These are phyloP conservation scores for Sebastes ruberrimus DNA, from an alignment of 2,797 vertebrate species.

Conservation along the genomic window DNA sequence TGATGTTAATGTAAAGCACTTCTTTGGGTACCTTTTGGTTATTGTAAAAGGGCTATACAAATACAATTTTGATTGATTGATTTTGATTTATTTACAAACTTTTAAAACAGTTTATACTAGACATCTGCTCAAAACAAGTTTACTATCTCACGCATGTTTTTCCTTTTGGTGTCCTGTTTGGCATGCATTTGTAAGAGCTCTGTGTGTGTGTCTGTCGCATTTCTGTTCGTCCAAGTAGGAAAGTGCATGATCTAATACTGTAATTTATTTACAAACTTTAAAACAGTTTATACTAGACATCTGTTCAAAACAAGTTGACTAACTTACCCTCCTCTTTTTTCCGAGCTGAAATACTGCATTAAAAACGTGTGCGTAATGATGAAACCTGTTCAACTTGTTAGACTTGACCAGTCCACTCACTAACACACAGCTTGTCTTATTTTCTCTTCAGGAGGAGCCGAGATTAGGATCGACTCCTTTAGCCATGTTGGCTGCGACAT, in stretches of 20 bases:
- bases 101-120: not conserved
- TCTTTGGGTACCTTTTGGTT: no score
- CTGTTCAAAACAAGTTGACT: not conserved
- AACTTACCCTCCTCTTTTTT: not conserved
- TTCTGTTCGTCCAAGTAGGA: conserved; percentile 88
- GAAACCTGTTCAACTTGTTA: conserved; percentile 41
- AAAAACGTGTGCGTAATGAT: not conserved
- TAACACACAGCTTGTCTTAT: conserved; percentile 50
- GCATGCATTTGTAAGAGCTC: conserved; percentile 48
- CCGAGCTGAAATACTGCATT: not conserved
- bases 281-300: not conserved
- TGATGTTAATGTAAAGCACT: no score
- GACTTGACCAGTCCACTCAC: conserved; percentile 32
- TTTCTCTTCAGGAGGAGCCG: conserved; percentile 92
- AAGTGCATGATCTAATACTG: conserved; percentile 26
- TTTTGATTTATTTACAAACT: not conserved
- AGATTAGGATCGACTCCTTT: conserved; percentile 98
- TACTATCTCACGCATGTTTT: conserved; percentile 59
- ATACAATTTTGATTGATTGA: no score
- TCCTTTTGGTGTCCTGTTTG: conserved; percentile 48
- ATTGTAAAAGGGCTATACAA: no score
- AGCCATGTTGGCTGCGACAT: conserved; percentile 99
- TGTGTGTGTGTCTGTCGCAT: conserved; percentile 51
- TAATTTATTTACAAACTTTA: not conserved
- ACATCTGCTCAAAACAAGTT: not conserved